Percentiles rank a stretch among this genome's conserved stretches.
Conservation (phyloP, 2,797 vertebrate genomes). For the Serranus cabrilla region DNA sequence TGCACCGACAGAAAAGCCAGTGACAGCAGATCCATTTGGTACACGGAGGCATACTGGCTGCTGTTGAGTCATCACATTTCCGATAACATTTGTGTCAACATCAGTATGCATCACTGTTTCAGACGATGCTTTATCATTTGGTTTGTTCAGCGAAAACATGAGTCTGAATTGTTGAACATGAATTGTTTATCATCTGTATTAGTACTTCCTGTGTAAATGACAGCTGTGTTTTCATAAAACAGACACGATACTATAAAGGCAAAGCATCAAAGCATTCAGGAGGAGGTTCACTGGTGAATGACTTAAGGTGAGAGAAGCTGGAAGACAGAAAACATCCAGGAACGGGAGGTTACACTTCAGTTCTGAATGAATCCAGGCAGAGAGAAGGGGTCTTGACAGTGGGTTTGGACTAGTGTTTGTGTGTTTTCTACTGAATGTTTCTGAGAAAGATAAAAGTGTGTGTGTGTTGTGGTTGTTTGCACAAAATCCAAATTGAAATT, state of each 20-base stretch:
- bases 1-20: constrained; percentile 52
- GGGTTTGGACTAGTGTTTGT: constrained; percentile 8
- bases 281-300: constrained; percentile 5
- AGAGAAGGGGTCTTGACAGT: not conserved
- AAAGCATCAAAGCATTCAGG: constrained; percentile 19
- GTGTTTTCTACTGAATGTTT: constrained; percentile 19
- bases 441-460: constrained; percentile 12
- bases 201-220: constrained; percentile 18
- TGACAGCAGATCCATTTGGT: constrained; percentile 65
- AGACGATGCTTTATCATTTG: constrained; percentile 24
- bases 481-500: constrained; percentile 61
- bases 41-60: constrained; percentile 46
- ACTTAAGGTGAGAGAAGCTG: constrained; percentile 26
- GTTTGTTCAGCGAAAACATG: constrained; percentile 30
- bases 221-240: constrained; percentile 19
- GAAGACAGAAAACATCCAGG: constrained; percentile 15
- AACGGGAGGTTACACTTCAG: constrained; percentile 9
- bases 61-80: constrained; percentile 68
- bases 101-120: constrained; percentile 49
- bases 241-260: constrained; percentile 13
- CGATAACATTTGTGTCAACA: constrained; percentile 58
- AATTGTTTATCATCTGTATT: constrained; percentile 27
- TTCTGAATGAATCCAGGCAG: constrained; percentile 9
- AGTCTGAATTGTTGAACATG: constrained; percentile 11
- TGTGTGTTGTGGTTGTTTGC: constrained; percentile 18